phyloP scores from a whole-genome alignment of 2,113 vertebrate species.

The Ploceus nigricollis region DNA sequence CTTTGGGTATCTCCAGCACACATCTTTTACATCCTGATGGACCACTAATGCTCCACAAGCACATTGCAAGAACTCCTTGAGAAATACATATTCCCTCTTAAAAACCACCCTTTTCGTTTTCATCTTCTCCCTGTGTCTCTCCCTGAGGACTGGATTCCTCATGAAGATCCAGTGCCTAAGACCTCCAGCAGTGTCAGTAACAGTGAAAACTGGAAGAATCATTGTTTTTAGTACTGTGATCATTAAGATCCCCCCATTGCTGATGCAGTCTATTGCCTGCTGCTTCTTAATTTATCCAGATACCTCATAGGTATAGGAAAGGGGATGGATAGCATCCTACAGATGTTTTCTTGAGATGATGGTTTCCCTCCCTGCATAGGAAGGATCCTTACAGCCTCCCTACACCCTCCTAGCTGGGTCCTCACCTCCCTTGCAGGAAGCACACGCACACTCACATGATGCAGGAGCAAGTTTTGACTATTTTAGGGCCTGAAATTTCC shows the following conservation, averaged over 20 bases:
- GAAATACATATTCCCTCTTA: not conserved
- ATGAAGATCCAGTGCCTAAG: too few relatives aligned
- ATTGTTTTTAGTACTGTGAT: not conserved
- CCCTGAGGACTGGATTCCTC: not conserved
- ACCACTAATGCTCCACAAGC: not conserved
- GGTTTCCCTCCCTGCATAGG: not conserved
- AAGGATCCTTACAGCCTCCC: not conserved
- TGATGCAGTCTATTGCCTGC: not conserved
- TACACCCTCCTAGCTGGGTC: not conserved
- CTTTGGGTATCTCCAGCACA: not conserved
- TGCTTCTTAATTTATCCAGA: not conserved
- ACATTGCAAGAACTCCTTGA: not conserved
- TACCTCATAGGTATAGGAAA: not conserved
- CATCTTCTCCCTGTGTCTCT: not conserved
- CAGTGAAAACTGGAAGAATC: not conserved
- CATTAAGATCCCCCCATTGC: not conserved
- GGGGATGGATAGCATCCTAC: not conserved
- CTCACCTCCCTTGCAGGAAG: constrained; percentile 24
- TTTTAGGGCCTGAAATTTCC: constrained; percentile 74
- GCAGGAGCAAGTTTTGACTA: constrained; percentile 58
- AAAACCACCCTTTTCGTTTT: not conserved
- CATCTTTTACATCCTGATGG: not conserved
- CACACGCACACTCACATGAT: constrained; percentile 12
- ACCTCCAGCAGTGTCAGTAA: not conserved
- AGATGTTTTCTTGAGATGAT: not conserved